These are phyloP conservation scores for Luidia sarsii DNA, from an alignment of 53 echinoderm and acorn worm genomes.

Conservation along the genomic window DNA sequence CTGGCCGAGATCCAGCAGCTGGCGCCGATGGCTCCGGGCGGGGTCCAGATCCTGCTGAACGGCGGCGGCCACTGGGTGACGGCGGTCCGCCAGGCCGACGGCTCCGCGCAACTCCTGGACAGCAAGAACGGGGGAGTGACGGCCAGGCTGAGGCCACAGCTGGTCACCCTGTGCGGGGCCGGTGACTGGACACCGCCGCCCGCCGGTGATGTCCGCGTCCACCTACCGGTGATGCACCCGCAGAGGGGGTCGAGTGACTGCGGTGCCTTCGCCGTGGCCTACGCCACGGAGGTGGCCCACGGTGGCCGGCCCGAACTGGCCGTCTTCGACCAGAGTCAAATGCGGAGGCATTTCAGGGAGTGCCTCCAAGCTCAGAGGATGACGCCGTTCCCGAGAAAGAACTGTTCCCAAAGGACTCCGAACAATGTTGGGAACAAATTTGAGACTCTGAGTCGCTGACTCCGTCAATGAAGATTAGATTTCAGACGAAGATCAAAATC, in stretches of 20 bases:
- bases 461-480: no score
- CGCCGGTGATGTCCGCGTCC: constrained; percentile 1
- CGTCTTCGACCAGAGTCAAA: constrained; percentile 22
- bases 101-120: constrained; percentile 16
- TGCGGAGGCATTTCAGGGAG: constrained; percentile 44
- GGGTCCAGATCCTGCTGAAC: constrained; percentile 36
- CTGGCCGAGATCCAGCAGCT: constrained; percentile 38
- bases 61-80: constrained; percentile 57
- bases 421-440: constrained; percentile 8
- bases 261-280: constrained; percentile 50
- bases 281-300: constrained; percentile 42
- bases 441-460: not conserved
- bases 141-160: constrained; percentile 6
- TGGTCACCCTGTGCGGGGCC: constrained; percentile 11
- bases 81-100: constrained; percentile 25
- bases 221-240: constrained; percentile 28
- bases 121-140: constrained; percentile 28
- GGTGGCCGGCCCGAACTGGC: constrained; percentile 22
- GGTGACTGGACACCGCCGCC: no score
- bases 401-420: constrained; percentile 19
- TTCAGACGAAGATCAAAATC: no score
- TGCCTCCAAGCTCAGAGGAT: constrained; percentile 34
- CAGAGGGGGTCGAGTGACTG: constrained; percentile 49
- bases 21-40: constrained; percentile 23
- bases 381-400: constrained; percentile 28